These are phyloP conservation scores for Nyctibius grandis DNA, from an alignment of 2,797 vertebrate genomes.

Conservation along the genomic window DNA sequence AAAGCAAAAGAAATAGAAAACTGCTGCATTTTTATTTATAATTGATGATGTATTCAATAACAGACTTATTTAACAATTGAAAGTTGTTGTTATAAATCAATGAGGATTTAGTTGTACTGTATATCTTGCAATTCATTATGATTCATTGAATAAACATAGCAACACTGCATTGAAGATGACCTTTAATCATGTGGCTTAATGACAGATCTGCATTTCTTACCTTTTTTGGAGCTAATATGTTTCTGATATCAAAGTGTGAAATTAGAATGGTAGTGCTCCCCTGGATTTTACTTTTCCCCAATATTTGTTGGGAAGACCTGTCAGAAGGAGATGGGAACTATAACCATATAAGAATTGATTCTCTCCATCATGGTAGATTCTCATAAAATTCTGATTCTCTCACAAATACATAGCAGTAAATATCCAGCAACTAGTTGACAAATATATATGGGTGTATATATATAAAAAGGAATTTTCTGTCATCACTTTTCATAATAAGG, in stretches of 20 bases:
- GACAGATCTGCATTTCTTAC: background rate
- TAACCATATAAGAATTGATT: background rate
- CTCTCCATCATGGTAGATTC: background rate
- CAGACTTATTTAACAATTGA: background rate
- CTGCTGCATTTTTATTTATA: background rate
- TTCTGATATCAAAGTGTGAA: background rate
- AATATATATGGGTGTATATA: background rate
- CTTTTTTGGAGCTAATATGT: background rate
- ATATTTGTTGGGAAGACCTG: background rate
- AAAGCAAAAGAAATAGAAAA: background rate
- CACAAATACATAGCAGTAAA: background rate
- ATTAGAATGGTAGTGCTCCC: background rate
- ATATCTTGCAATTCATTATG: background rate
- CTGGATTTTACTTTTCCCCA: background rate
- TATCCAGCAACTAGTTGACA: background rate
- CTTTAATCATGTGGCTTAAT: background rate
- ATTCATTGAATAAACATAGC: constrained; percentile 24
- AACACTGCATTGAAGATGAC: background rate
- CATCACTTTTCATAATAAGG: background rate
- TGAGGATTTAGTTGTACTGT: background rate
- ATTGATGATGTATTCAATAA: background rate
- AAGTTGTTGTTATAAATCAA: background rate
- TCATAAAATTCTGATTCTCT: background rate
- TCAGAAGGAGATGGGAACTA: background rate
- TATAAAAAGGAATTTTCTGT: background rate